Evolutionary conservation across 2,797 vertebrate species (phyloP), one percentile per base, ranked within the genome.

Genomic region (Silurus aristotelis): DNA sequence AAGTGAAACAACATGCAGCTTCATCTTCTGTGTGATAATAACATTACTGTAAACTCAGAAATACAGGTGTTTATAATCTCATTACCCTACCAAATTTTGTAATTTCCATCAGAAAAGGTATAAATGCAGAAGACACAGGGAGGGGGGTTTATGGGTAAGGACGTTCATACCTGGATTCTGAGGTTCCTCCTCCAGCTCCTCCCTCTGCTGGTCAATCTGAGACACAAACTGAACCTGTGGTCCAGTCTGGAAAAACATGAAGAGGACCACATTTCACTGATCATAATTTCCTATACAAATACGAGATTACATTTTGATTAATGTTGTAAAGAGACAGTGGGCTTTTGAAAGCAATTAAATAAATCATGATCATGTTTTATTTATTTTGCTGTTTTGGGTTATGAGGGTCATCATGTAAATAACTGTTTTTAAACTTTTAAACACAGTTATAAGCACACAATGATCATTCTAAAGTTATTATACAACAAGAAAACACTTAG

Each of bases 191-290:
- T 94, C 93, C n/a, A 92, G 67, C 70, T 93, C 91, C 64, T 95
- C 93, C 71, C 92, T 92, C 85, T 96, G 96, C 79, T 95, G 90
- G 43, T 96, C 95, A 91, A 96, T 89, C 88, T 95, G 95, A 85
- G 96, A 90, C 89, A 97, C 93, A 89, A 97, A 95, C 90, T 94
- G 95, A 85, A 99, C 92, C 92, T 98, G 96, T 90, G 98, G 98
- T 87, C 96, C 96, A 83, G 97, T 95, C 97, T 99, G 91, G 92
- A 90, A 93, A 52, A 89, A 87, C 87, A 87, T 22, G 20, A 61
- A 71, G 38, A 71, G 19, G 43, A 38, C 6, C 22, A 73, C 38
- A 52, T 1, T 22, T 52, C 48, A 73, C 46, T 25, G 10, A 55
- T 55, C 31, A 38, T 38, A 38, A 55, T 17, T 25, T 14, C 10